Evolutionary conservation across 2,797 vertebrate species (phyloP).

Genomic region (Thaleichthys pacificus): DNA sequence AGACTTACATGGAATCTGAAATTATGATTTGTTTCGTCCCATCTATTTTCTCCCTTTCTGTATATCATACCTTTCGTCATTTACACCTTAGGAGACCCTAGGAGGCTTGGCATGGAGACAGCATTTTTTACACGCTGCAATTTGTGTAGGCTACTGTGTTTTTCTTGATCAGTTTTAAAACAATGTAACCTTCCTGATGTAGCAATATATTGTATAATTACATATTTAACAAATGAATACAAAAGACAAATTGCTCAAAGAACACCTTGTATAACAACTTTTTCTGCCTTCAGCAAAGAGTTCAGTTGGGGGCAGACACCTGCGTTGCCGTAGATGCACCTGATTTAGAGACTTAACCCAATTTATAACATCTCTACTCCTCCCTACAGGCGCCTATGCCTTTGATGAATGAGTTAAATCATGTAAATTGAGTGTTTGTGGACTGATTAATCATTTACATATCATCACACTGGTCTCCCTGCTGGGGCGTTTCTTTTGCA

Average conservation of each 20-base stretch:
- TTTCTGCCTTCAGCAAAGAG: no score
- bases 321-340: background rate
- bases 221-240: background rate
- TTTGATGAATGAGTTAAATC: slow-evolving; percentile 28
- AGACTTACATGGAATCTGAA: slow-evolving; percentile 24
- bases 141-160: no score
- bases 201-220: background rate
- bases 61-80: no score
- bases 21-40: slow-evolving; percentile 1
- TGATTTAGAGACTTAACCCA: slow-evolving; percentile 3
- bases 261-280: no score
- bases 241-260: no score
- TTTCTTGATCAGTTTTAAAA: no score
- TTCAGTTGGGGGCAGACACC: no score
- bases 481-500: slow-evolving; percentile 23
- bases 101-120: no score
- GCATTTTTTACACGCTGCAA: no score
- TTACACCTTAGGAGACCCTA: no score
- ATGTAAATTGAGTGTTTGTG: slow-evolving; percentile 20
- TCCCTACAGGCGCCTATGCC: slow-evolving; percentile 27
- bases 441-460: slow-evolving; percentile 29
- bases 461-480: slow-evolving; percentile 17
- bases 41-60: background rate
- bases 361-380: slow-evolving; percentile 11
- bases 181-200: background rate